These are phyloP conservation scores for Montipora sp. DNA, from an alignment of 64 coral and sea anemone species.

Conservation along the genomic window DNA sequence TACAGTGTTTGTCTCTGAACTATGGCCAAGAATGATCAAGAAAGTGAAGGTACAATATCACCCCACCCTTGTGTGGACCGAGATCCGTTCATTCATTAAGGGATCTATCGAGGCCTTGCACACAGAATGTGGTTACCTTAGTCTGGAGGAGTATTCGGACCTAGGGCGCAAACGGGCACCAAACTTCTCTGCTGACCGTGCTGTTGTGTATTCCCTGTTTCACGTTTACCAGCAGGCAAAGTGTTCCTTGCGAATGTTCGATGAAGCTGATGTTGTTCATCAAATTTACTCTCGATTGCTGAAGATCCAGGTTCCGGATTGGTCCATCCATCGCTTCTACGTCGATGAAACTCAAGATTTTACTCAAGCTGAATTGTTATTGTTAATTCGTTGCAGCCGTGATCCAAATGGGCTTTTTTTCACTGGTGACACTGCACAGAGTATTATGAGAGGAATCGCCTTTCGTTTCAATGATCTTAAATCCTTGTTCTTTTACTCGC, in stretches of 20 bases:
- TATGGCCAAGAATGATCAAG: conserved; percentile 93
- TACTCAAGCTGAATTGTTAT: conserved; percentile 90
- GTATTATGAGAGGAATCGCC: conserved; percentile 95
- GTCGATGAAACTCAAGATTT: conserved; percentile 99
- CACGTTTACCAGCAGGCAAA: conserved; percentile 74
- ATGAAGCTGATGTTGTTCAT: conserved; percentile 91
- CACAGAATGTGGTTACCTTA: conserved; percentile 66
- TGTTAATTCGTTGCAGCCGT: conserved; percentile 92
- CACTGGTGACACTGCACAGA: conserved; percentile 97
- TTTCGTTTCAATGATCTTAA: conserved; percentile 97
- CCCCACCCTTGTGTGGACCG: conserved; percentile 96
- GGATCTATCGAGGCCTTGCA: conserved; percentile 88
- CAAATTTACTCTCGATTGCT: conserved; percentile 68
- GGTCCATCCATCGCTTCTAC: conserved; percentile 89
- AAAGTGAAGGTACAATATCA: conserved; percentile 73
- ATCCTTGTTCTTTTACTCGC: conserved; percentile 80
- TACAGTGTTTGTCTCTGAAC: conserved; percentile 78
- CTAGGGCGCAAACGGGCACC: conserved; percentile 94
- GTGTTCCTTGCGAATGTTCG: conserved; percentile 79
- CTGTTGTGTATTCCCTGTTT: conserved; percentile 81
- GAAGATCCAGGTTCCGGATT: conserved; percentile 56
- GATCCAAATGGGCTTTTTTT: conserved; percentile 94
- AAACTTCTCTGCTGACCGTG: conserved; percentile 86
- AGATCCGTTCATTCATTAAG: conserved; percentile 98
- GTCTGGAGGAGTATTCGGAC: conserved; percentile 71